Conservation (phyloP, 2,113 vertebrate species). For the Anguilla rostrata region DNA sequence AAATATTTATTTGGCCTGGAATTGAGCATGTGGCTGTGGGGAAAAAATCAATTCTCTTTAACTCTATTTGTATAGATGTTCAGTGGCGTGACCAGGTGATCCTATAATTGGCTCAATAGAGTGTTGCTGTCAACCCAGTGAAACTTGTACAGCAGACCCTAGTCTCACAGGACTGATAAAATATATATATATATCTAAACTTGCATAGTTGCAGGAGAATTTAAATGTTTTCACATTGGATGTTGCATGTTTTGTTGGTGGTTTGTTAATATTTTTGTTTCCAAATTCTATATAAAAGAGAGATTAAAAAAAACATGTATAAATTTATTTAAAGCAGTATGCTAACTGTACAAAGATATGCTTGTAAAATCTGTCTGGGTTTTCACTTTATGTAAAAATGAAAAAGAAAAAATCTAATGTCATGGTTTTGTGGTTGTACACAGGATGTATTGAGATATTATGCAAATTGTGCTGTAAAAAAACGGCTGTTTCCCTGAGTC, state of each 20-base stretch:
- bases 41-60: conserved; percentile 66
- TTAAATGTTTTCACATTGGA: conserved; percentile 84
- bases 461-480: conserved; percentile 90
- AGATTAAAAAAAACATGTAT: conserved; percentile 73
- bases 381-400: conserved; percentile 92
- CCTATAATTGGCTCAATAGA: conserved; percentile 69
- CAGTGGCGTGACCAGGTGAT: conserved; percentile 79
- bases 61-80: conserved; percentile 80
- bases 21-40: conserved; percentile 89
- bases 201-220: conserved; percentile 76
- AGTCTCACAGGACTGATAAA: conserved; percentile 60
- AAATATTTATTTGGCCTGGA: conserved; percentile 79
- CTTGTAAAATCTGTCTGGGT: conserved; percentile 92
- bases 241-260: conserved; percentile 94
- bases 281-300: conserved; percentile 71
- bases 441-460: conserved; percentile 92
- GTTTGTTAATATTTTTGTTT: conserved; percentile 80
- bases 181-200: conserved; percentile 48
- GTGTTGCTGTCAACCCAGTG: conserved; percentile 76
- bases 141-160: conserved; percentile 69
- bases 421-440: conserved; percentile 96
- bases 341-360: conserved; percentile 86
- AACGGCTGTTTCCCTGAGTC: conserved; percentile 81
- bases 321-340: conserved; percentile 75
- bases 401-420: conserved; percentile 70